A percentile compares a stretch with the other conserved stretches of the same genome.
Conservation (phyloP, 2,113 vertebrate genomes). For the Clarias batrachus region DNA sequence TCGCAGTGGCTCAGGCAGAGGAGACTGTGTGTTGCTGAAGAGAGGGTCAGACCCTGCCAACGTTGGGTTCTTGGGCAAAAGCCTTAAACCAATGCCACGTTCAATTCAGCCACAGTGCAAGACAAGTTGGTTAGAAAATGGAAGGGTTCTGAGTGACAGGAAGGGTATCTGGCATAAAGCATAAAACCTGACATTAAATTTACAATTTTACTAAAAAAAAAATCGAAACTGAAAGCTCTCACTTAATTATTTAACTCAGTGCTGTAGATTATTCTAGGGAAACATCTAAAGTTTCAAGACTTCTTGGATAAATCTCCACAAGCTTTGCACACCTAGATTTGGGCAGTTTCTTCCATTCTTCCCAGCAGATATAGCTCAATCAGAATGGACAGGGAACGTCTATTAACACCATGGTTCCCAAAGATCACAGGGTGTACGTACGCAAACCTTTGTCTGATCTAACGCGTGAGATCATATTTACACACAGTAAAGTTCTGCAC, state of each 20-base stretch:
- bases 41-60: too few species aligned
- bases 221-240: background rate
- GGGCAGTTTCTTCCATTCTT: background rate
- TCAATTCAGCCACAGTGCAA: too few species aligned
- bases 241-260: background rate
- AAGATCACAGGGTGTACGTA: too few species aligned
- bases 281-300: background rate
- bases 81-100: too few species aligned
- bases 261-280: background rate
- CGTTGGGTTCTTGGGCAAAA: too few species aligned
- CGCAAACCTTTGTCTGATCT: too few species aligned
- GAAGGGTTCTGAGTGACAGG: too few species aligned
- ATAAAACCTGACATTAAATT: background rate
- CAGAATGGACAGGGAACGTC: background rate
- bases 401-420: background rate
- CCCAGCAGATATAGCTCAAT: background rate
- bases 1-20: background rate
- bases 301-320: background rate
- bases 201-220: background rate
- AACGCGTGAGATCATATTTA: too few species aligned
- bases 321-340: background rate
- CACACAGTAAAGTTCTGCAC: too few species aligned
- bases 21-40: too few species aligned
- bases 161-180: too few species aligned
- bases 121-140: too few species aligned